Conservation (phyloP, 2,113 vertebrate genomes). For the Heliornis fulica region DNA sequence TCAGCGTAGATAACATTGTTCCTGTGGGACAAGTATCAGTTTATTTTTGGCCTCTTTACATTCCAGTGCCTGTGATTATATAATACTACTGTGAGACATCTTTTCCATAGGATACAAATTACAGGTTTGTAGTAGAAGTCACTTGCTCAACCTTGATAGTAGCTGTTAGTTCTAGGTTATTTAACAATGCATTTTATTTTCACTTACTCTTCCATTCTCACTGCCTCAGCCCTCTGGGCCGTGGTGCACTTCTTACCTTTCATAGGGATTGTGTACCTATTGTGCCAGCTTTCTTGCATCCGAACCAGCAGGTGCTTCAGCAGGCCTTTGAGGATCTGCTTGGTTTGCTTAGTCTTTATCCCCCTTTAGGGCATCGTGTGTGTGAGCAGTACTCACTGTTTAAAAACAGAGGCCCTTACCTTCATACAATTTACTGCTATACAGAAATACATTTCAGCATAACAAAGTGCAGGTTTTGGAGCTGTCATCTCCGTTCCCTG, state of each 20-base stretch:
- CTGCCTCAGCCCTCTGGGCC: rapidly evolving
- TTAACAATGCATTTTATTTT: background rate
- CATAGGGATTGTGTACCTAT: background rate
- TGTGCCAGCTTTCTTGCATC: background rate
- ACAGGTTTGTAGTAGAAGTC: background rate
- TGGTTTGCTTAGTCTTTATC: background rate
- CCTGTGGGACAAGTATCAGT: background rate
- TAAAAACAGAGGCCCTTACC: background rate
- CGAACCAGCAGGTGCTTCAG: background rate
- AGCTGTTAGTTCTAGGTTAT: background rate
- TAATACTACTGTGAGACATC: background rate
- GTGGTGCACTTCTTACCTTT: background rate
- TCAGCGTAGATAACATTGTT: constrained; percentile 45
- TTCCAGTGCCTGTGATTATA: constrained; percentile 54
- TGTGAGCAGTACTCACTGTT: background rate
- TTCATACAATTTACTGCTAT: background rate
- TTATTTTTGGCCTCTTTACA: constrained; percentile 62
- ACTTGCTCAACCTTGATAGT: background rate
- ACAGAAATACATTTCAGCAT: background rate
- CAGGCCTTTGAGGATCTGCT: background rate
- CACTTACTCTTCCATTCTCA: background rate
- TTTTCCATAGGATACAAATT: constrained; percentile 14
- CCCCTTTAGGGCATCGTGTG: background rate
- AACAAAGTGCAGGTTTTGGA: too few relatives aligned
- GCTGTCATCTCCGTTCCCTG: background rate